Conservation (phyloP, 2,797 vertebrate species). For the Pitangus sulphuratus region DNA sequence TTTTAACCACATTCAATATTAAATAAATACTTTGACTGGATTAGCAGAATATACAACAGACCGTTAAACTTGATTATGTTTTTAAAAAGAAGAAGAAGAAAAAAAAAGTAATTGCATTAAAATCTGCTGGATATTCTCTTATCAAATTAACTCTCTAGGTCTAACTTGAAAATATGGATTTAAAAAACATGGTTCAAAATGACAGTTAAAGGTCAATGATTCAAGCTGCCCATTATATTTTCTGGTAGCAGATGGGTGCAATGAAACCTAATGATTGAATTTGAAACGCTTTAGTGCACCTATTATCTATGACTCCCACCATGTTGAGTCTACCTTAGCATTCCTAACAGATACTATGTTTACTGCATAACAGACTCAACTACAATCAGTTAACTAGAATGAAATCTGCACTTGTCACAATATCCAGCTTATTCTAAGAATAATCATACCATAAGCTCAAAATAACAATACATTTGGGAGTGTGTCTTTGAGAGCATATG, state of each 20-base stretch:
- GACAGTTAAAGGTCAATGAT: slow-evolving; percentile 73
- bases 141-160: slow-evolving; percentile 40
- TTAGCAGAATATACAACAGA: slow-evolving; percentile 53
- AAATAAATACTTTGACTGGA: slow-evolving; percentile 57
- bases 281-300: slow-evolving; percentile 73
- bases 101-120: slow-evolving; percentile 38
- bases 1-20: slow-evolving; percentile 58
- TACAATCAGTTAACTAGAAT: slow-evolving; percentile 63
- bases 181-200: slow-evolving; percentile 51
- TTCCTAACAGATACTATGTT: slow-evolving; percentile 69
- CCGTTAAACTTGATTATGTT: slow-evolving; percentile 43
- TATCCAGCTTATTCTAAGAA: slow-evolving; percentile 17
- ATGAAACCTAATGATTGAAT: slow-evolving; percentile 77
- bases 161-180: slow-evolving; percentile 49
- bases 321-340: slow-evolving; percentile 68
- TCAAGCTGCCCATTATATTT: slow-evolving; percentile 74
- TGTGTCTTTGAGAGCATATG: not conserved
- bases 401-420: slow-evolving; percentile 33
- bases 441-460: not conserved
- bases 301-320: slow-evolving; percentile 71
- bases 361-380: slow-evolving; percentile 59
- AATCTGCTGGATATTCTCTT: slow-evolving; percentile 1
- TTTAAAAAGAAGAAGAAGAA: not conserved
- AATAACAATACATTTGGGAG: not conserved
- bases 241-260: slow-evolving; percentile 76